Conservation (phyloP, 2,797 vertebrate genomes). For the Gallirallus australis region DNA sequence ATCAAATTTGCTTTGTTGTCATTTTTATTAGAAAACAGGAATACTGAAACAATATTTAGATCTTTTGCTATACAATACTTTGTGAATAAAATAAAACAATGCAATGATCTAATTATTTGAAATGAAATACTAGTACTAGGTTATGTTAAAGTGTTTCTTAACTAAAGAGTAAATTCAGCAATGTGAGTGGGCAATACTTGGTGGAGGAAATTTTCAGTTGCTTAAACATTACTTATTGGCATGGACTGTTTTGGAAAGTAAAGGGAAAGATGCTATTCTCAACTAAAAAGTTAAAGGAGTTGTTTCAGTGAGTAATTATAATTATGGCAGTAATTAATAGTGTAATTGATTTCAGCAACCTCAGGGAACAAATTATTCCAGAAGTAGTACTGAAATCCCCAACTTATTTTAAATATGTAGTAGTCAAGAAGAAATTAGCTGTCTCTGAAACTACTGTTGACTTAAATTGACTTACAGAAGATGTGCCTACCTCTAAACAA, state of each 20-base stretch:
- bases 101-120: conserved; percentile 49
- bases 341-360: conserved; percentile 30
- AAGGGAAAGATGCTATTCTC: not conserved
- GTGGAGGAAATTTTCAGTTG: not conserved
- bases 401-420: not conserved
- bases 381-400: not conserved
- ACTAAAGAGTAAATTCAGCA: not conserved
- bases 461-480: not conserved
- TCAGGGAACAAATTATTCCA: not conserved
- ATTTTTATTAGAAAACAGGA: conserved; percentile 35
- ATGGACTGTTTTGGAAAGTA: not conserved
- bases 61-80: not conserved
- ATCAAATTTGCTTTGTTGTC: conserved; percentile 15
- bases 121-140: conserved; percentile 12
- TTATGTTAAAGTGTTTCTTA: not conserved
- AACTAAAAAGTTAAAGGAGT: not conserved
- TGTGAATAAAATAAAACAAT: conserved; percentile 54
- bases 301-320: conserved; percentile 26
- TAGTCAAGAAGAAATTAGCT: not conserved
- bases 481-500: not conserved
- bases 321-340: conserved; percentile 40
- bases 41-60: conserved; percentile 40
- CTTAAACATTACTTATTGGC: not conserved
- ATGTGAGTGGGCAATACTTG: not conserved
- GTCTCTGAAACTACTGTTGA: not conserved